Base-by-base conservation (phyloP, 2,888 invertebrate species). In the Drosophila infuscata region DNA sequence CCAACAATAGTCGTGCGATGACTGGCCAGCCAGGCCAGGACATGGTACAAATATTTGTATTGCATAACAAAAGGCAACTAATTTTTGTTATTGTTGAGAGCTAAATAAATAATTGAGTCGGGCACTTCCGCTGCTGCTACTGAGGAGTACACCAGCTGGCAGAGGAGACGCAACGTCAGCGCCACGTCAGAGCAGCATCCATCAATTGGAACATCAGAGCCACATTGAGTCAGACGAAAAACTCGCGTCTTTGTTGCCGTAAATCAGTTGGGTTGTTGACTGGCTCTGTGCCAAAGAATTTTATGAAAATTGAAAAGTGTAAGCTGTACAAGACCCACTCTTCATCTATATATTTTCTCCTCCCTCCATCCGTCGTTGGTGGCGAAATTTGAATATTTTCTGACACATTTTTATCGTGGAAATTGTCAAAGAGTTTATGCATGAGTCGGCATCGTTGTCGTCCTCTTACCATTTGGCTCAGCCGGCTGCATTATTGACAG, bases 351-450 rank as follows among this genome's bases (percentile, higher is more conserved):
- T 25, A 25, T 25, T 25, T 2, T 25, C 20, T 25, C 1, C 43
- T 15, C 41, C 41, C 30, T 0, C 11, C 6, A 11, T 17, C 29
- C 15, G 5, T 36, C 25, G 32, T 30, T 20, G 49, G 17, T 33
- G 46, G 53, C 8, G 61, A 72, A 83, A 77, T 88, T 84, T 63
- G 82, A 80, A 89, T 78, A 88, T 89, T 88, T 89, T 88, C 72
- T 75, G 86, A 89, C 86, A 86, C 86, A 86, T 86, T 89, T 86
- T 86, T 89, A 86, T 86, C 83, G 89, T 67, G 66, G 76, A 85
- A 85, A 86, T 88, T 85, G 86, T 86, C 86, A 89, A 86, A 86
- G 86, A 85, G 86, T 88, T 89, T 75, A 89, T 81, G 81, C 70
- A 73, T 33, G 53, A 62, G 65, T 49, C 56, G 52, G 30, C 57